Percentiles rank a stretch among this genome's conserved stretches.
Evolutionary conservation across 2,797 vertebrate species (phyloP).

Genomic region (Jordanella pulchra): DNA sequence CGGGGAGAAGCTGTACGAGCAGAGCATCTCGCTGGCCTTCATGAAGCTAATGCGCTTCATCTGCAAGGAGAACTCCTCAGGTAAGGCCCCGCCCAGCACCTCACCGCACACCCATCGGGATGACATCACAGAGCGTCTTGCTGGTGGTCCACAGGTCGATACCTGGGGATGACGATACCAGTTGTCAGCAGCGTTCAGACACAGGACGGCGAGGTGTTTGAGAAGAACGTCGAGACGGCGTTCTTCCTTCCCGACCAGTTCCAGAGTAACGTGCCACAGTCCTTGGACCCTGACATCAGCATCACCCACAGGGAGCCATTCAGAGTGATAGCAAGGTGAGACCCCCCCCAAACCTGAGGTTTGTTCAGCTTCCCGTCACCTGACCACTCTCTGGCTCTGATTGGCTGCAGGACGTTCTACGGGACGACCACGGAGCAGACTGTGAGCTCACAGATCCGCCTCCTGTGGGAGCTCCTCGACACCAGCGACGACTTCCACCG

Average conservation of each 20-base stretch:
- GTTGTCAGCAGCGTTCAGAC: constrained; percentile 78
- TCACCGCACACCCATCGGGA: not conserved
- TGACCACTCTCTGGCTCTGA: not conserved
- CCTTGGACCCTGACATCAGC: constrained; percentile 78
- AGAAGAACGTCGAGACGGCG: constrained; percentile 76
- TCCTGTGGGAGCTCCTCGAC: constrained; percentile 82
- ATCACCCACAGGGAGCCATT: constrained; percentile 76
- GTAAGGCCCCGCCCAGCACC: constrained; percentile 52
- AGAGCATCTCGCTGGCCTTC: constrained; percentile 86
- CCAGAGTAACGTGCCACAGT: constrained; percentile 75
- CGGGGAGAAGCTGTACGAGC: constrained; percentile 83
- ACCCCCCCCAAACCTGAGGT: not conserved
- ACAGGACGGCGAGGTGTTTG: constrained; percentile 70
- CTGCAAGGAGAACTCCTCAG: constrained; percentile 88
- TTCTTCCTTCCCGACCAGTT: constrained; percentile 81
- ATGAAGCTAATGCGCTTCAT: constrained; percentile 92
- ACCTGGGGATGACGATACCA: constrained; percentile 86
- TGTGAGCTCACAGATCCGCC: constrained; percentile 75
- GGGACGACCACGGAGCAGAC: constrained; percentile 86
- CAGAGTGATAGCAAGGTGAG: constrained; percentile 81
- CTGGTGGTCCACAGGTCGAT: constrained; percentile 63
- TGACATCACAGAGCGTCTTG: not conserved
- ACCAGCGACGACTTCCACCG: constrained; percentile 49
- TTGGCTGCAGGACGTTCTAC: constrained; percentile 65
- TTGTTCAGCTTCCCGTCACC: not conserved